These are phyloP conservation scores for Eupithecia exiguata DNA, from an alignment of 2,888 invertebrate genomes.

Conservation along the genomic window DNA sequence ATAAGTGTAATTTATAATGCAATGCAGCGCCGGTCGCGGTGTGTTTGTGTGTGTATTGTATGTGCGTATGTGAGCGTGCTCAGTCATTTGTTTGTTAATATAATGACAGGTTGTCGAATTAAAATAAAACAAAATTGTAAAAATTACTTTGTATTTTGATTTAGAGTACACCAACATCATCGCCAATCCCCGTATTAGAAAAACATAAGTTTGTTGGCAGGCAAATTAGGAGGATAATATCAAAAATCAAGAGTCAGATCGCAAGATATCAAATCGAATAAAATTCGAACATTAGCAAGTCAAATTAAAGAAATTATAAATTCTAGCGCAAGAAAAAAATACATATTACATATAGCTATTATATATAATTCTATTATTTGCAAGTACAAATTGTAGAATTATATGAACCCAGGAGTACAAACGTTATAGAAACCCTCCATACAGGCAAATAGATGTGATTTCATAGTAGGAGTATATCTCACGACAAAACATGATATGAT, in stretches of 20 bases:
- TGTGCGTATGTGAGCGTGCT: constrained; percentile 86
- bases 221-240: background rate
- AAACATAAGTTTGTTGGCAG: constrained; percentile 5
- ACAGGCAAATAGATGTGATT: background rate
- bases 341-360: too few species aligned
- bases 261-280: background rate
- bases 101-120: constrained; percentile 91
- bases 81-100: constrained; percentile 86
- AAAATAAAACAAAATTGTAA: constrained; percentile 84
- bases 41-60: constrained; percentile 86
- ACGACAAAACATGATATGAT: background rate
- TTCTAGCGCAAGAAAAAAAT: background rate
- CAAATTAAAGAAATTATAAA: background rate
- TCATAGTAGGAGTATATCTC: background rate
- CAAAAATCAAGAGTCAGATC: too few species aligned
- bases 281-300: background rate
- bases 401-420: too few species aligned
- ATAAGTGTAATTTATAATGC: constrained; percentile 87
- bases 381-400: background rate
- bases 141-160: constrained; percentile 69
- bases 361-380: background rate
- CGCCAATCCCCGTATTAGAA: constrained; percentile 1
- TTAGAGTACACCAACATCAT: constrained; percentile 6
- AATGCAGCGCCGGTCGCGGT: constrained; percentile 85
- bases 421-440: background rate